Percentiles rank a stretch among this genome's conserved stretches.
phyloP scores from a whole-genome alignment of 2,888 invertebrate species.

The Parnassius glacialis region DNA sequence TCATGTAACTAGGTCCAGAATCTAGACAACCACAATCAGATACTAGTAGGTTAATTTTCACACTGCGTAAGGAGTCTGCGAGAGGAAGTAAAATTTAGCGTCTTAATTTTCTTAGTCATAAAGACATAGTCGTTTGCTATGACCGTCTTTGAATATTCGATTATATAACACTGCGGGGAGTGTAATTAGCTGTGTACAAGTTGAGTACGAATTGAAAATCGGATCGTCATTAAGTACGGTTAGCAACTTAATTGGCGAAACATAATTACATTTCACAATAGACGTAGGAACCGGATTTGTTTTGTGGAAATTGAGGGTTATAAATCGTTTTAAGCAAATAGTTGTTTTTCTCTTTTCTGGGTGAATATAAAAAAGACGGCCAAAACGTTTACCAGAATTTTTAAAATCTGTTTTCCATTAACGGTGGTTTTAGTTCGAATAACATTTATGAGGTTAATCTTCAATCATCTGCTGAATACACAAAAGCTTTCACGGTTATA shows the following conservation, averaged over 20 bases:
- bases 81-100: slow-evolving; percentile 14
- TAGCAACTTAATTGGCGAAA: not conserved
- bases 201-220: not conserved
- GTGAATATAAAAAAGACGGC: no score
- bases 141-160: slow-evolving; percentile 4
- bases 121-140: slow-evolving; percentile 10
- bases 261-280: not conserved
- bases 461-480: no score
- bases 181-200: not conserved
- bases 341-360: no score
- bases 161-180: slow-evolving; percentile 12
- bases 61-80: slow-evolving; percentile 13
- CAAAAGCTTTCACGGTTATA: no score
- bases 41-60: slow-evolving; percentile 37
- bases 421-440: no score
- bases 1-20: slow-evolving; percentile 36
- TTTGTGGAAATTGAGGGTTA: no score
- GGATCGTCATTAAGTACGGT: no score
- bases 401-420: no score
- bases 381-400: no score
- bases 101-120: slow-evolving; percentile 14
- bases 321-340: no score
- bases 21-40: slow-evolving; percentile 38
- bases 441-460: no score
- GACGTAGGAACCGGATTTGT: no score